Evolutionary conservation across 2,113 vertebrate genomes (phyloP), one percentile per base, ranked within the genome.

Genomic region (Pituophis catenifer): DNA sequence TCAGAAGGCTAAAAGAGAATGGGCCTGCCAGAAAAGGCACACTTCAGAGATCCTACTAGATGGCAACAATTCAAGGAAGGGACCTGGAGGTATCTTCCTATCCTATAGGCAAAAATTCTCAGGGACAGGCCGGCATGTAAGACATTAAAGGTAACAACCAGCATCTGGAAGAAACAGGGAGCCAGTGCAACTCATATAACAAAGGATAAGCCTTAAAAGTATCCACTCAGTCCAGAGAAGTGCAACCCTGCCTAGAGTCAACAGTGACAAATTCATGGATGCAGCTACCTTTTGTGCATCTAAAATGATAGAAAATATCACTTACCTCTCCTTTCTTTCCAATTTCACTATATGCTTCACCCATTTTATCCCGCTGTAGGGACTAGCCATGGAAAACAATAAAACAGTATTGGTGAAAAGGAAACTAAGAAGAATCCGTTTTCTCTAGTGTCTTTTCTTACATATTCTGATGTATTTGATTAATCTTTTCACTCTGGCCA

Each of bases 291-390:
- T 62, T 89, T 92, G 33, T n/a, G 5, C 11, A 29, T 50, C 8
- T 87, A 85, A 21, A 0, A 3, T n/a, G 75, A 81, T 48, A 57
- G 4, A 0, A 75, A 87, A 8, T 2, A 53, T n/a, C 19, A 95
- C 97, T 96, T 85, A 98, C 98, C 96, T 98, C 98, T 29, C 96
- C 96, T 90, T 98, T 98, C 95, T 87, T 95, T 33, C 97, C 95
- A 0, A 98, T 97, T 93, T 98, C 97, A 0, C 98, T 98, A 97
- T 98, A 98, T 3, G 98, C 97, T 1, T 98, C 98, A 0, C 97
- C 97, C 98, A 98, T 97, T 95, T 97, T 98, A 94, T 98, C 97
- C 90, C 96, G 97, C 94, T 98, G 97, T 96, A 98, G 95, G 0
- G 97, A 93, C 98, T 98, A 89, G 85, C 81, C 89, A 90, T 85